phyloP scores from a whole-genome alignment of 2,113 vertebrate species.

The Desmodus rotundus region DNA sequence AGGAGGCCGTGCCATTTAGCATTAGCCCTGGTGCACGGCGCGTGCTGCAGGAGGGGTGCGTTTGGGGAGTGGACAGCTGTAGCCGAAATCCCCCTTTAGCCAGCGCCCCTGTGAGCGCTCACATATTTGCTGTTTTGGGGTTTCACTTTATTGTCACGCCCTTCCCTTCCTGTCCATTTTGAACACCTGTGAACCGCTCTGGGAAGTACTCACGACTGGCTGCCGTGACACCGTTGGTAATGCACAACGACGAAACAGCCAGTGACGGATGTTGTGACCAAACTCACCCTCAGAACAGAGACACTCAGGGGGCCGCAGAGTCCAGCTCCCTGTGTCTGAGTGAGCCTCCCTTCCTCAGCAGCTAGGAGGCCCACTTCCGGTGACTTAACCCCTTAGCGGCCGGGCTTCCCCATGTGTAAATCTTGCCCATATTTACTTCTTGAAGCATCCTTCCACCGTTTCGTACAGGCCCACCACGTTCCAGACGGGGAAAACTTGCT shows the following conservation, averaged over 20 bases:
- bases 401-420: not conserved
- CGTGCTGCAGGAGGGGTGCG: not conserved
- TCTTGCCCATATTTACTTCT: not conserved
- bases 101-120: not conserved
- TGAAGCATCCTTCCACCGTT: not conserved
- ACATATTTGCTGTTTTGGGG: not conserved
- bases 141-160: not conserved
- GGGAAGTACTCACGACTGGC: not conserved
- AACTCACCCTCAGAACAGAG: not conserved
- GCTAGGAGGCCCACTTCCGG: not conserved
- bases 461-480: not conserved
- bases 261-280: not conserved
- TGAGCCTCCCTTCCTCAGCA: rapidly evolving
- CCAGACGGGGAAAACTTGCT: not conserved
- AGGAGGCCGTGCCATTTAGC: not conserved
- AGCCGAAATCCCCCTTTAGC: not conserved
- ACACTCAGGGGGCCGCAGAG: not conserved
- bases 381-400: not conserved
- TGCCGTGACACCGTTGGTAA: not conserved
- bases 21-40: not conserved
- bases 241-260: not conserved
- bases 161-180: not conserved
- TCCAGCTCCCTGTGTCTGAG: not conserved
- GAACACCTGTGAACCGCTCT: not conserved
- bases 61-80: not conserved